These are phyloP conservation scores for Hippocampus barbouri DNA, from an alignment of 2,113 vertebrate species.

Conservation along the genomic window DNA sequence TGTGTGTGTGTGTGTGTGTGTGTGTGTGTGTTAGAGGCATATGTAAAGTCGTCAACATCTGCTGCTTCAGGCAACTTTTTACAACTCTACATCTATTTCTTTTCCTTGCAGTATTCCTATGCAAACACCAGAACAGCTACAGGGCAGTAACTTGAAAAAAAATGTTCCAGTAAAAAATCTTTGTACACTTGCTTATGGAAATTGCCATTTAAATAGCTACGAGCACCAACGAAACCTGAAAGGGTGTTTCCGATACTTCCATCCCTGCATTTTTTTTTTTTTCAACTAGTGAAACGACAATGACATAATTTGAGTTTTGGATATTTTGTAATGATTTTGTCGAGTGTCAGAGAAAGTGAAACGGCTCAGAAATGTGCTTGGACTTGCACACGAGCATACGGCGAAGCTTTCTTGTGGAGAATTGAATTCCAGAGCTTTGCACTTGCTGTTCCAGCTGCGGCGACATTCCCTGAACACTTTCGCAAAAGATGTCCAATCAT, in stretches of 20 bases:
- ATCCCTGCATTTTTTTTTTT: neutral
- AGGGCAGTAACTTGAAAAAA: neutral
- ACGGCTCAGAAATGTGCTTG: constrained; percentile 21
- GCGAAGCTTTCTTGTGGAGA: constrained; percentile 31
- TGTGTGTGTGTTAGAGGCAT: too few relatives aligned
- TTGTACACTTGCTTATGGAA: neutral
- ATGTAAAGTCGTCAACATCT: neutral
- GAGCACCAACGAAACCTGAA: neutral
- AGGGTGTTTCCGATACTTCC: neutral
- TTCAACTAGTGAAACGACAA: neutral
- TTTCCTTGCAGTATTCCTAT: neutral
- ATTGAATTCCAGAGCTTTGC: constrained; percentile 51
- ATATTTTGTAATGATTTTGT: neutral
- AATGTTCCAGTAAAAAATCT: neutral
- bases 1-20: too few relatives aligned
- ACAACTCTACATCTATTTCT: neutral
- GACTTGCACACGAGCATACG: constrained; percentile 28
- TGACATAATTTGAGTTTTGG: neutral
- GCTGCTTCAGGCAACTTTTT: neutral
- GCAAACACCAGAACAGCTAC: neutral
- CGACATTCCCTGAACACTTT: constrained; percentile 37
- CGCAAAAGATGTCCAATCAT: constrained; percentile 5
- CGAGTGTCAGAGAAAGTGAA: constrained; percentile 20
- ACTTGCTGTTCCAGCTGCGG: constrained; percentile 44
- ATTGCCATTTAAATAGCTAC: neutral